phyloP scores from a whole-genome alignment of 2,113 vertebrate genomes.

The Sapayoa aenigma region DNA sequence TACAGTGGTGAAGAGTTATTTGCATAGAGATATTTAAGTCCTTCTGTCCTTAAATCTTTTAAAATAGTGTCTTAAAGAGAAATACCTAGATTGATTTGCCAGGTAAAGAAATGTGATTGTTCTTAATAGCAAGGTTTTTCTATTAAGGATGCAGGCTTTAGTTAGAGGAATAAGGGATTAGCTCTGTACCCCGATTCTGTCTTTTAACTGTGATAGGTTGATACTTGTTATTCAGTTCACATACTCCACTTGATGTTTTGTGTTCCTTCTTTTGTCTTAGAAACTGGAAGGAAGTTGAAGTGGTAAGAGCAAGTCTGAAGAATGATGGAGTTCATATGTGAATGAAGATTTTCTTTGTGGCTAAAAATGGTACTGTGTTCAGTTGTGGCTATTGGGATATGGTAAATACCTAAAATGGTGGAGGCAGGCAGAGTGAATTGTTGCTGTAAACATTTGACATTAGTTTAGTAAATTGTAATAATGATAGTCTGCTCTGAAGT shows the following conservation, averaged over 20 bases:
- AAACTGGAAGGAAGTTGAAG: conserved; percentile 4
- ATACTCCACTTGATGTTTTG: background rate
- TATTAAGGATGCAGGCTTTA: background rate
- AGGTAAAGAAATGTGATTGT: background rate
- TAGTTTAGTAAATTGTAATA: conserved; percentile 21
- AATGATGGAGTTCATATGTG: background rate
- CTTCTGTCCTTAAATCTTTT: background rate
- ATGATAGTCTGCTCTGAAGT: background rate
- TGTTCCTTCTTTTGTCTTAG: background rate
- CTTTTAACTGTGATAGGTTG: background rate
- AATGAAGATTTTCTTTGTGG: background rate
- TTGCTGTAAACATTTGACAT: background rate
- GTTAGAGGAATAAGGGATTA: background rate
- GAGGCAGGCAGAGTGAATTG: background rate
- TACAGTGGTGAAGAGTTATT: background rate
- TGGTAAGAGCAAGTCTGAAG: background rate
- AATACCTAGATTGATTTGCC: background rate
- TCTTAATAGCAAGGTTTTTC: background rate
- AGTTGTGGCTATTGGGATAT: background rate
- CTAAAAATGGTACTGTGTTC: background rate
- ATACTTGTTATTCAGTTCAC: background rate
- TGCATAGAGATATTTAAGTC: background rate
- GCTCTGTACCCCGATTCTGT: background rate
- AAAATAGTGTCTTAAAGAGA: background rate
- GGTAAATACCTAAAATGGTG: background rate